Evolutionary conservation across 1,140 invertebrate species (phyloP).

Genomic region (Bombus affinis): DNA sequence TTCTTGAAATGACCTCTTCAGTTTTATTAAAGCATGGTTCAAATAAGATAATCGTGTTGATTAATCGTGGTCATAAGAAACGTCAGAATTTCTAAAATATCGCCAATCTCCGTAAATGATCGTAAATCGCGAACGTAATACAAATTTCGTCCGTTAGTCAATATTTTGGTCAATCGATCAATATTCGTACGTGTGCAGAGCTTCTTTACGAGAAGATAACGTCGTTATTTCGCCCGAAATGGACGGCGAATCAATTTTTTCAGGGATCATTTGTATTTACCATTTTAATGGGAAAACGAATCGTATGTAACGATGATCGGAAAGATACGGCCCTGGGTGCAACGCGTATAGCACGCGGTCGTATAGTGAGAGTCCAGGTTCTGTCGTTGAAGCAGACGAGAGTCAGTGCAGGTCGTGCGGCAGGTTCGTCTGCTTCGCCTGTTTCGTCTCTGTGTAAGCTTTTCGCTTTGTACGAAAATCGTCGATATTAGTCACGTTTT

Average conservation of each 20-base stretch:
- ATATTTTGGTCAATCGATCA: background rate
- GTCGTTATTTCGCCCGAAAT: too few species aligned
- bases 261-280: too few species aligned
- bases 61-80: background rate
- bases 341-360: constrained; percentile 42
- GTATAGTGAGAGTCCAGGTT: constrained; percentile 43
- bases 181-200: background rate
- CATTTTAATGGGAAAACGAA: background rate
- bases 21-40: background rate
- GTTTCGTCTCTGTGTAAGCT: constrained; percentile 21
- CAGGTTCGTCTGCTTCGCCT: constrained; percentile 37
- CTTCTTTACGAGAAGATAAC: background rate
- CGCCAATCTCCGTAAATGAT: background rate
- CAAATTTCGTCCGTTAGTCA: too few species aligned
- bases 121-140: background rate
- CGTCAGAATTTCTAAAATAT: background rate
- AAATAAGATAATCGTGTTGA: background rate
- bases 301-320: background rate
- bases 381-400: constrained; percentile 24
- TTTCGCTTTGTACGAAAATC: background rate
- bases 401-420: constrained; percentile 44
- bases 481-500: background rate
- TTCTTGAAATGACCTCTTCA: background rate
- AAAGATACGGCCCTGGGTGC: constrained; percentile 14
- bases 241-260: too few species aligned